phyloP scores from a whole-genome alignment of 2,888 invertebrate species.

The Slavum lentiscoides region DNA sequence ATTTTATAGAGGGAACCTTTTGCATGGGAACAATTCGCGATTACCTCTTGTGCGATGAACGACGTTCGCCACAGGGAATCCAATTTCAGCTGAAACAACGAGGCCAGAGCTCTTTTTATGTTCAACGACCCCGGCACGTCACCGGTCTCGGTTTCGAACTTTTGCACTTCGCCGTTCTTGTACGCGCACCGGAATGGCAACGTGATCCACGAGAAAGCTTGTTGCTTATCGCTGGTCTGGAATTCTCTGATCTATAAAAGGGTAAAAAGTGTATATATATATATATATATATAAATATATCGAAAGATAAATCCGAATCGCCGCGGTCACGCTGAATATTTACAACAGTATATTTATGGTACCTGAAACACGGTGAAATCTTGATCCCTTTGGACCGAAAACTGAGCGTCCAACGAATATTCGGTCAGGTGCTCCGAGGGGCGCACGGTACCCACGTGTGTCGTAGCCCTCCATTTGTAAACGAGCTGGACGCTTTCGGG shows the following conservation, averaged over 20 bases:
- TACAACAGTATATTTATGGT: background rate
- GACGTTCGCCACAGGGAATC: slow-evolving; percentile 55
- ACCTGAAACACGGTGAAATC: slow-evolving; percentile 55
- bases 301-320: too few relatives aligned
- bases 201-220: slow-evolving; percentile 32
- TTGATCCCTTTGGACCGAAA: slow-evolving; percentile 54
- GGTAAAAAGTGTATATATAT: too few relatives aligned
- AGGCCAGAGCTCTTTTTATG: slow-evolving; percentile 85
- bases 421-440: slow-evolving; percentile 55
- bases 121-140: slow-evolving; percentile 83
- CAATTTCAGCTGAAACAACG: slow-evolving; percentile 73
- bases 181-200: slow-evolving; percentile 38
- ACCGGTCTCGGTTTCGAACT: slow-evolving; percentile 59
- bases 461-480: slow-evolving; percentile 56
- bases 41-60: slow-evolving; percentile 56
- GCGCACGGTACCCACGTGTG: slow-evolving; percentile 55
- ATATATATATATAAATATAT: too few relatives aligned
- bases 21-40: background rate
- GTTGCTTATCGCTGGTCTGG: slow-evolving; percentile 30
- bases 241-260: slow-evolving; percentile 29
- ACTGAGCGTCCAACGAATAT: slow-evolving; percentile 55
- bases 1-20: too few relatives aligned
- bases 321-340: background rate
- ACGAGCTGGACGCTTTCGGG: slow-evolving; percentile 54
- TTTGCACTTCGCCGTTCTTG: slow-evolving; percentile 52